Conservation (phyloP, 2,888 invertebrate genomes). For the Drosophila formosana region DNA sequence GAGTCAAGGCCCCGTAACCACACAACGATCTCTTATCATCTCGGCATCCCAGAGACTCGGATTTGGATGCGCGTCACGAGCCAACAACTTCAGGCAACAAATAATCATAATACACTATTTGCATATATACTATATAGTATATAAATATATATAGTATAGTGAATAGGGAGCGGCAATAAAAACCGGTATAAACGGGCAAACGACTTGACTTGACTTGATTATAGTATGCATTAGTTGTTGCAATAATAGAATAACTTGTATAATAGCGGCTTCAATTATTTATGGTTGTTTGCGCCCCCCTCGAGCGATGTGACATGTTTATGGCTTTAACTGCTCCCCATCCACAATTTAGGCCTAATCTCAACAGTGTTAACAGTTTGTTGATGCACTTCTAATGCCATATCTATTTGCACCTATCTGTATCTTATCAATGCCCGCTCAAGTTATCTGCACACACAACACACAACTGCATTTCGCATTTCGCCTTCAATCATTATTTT, state of each 20-base stretch:
- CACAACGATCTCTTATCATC: conserved; percentile 30
- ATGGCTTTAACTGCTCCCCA: background rate
- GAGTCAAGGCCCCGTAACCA: conserved; percentile 46
- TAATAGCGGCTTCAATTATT: conserved; percentile 12
- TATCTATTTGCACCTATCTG: conserved; percentile 5
- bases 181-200: conserved; percentile 57
- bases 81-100: conserved; percentile 41
- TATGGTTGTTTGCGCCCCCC: background rate
- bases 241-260: conserved; percentile 14
- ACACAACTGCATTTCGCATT: conserved; percentile 14
- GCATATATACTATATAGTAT: conserved; percentile 2
- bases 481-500: conserved; percentile 20
- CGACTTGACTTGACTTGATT: conserved; percentile 32
- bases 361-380: conserved; percentile 12
- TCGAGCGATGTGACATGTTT: background rate
- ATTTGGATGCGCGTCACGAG: conserved; percentile 54
- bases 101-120: conserved; percentile 14
- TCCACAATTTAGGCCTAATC: conserved; percentile 20
- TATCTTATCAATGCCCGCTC: conserved; percentile 44
- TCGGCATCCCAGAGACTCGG: conserved; percentile 20
- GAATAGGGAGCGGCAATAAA: conserved; percentile 23
- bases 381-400: conserved; percentile 19
- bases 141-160: conserved; percentile 2
- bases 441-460: conserved; percentile 41
- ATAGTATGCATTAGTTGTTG: conserved; percentile 18